These are phyloP conservation scores for Eulemur albifrons DNA, from an alignment of 2,797 vertebrate genomes.

Conservation along the genomic window DNA sequence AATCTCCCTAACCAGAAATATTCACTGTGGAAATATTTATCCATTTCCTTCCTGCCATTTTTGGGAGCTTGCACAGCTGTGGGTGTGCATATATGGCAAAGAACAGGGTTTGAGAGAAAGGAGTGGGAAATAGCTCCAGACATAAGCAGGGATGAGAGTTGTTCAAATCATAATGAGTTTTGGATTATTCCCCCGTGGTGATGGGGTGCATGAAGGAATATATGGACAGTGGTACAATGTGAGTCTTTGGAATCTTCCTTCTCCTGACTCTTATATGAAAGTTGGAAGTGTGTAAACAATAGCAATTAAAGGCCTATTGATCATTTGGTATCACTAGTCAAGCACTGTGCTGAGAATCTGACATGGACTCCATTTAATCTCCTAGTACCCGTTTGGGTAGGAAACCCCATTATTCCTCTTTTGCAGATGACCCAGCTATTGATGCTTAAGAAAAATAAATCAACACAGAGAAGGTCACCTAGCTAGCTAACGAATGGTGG, in stretches of 20 bases:
- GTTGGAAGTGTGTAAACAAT: not conserved
- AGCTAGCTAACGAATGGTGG: not conserved
- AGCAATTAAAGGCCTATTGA: not conserved
- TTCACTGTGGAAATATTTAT: not conserved
- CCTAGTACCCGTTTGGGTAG: not conserved
- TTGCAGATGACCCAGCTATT: not conserved
- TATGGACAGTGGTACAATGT: not conserved
- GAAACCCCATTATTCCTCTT: not conserved
- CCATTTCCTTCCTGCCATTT: not conserved
- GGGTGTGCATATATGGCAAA: not conserved
- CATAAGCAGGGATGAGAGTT: not conserved
- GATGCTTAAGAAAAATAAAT: not conserved
- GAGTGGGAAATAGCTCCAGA: too few relatives aligned
- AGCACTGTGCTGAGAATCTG: not conserved
- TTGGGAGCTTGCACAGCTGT: not conserved
- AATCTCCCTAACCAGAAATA: slow-evolving; percentile 24
- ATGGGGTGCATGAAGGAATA: not conserved
- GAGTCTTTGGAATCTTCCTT: not conserved
- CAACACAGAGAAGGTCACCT: not conserved
- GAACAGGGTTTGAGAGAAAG: not conserved
- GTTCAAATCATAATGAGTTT: not conserved
- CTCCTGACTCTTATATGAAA: not conserved
- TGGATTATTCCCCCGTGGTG: not conserved
- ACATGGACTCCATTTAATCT: not conserved
- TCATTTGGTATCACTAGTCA: not conserved